Evolutionary conservation across 2,888 invertebrate genomes (phyloP).

Genomic region (Muscina levida): DNA sequence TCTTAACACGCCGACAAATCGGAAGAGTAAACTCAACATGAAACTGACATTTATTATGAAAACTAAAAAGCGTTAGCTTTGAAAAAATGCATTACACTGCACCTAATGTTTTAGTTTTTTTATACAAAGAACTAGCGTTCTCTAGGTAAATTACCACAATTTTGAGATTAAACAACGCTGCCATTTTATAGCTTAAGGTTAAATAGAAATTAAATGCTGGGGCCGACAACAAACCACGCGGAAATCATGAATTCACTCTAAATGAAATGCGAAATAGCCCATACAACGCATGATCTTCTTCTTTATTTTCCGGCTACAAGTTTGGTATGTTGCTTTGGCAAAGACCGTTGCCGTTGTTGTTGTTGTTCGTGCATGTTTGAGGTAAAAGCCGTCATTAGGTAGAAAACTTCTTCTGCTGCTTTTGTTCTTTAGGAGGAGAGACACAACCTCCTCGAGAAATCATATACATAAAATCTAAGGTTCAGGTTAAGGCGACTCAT

Average conservation of each 20-base stretch:
- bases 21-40: constrained; percentile 15
- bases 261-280: background rate
- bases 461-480: constrained; percentile 33
- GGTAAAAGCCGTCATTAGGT: constrained; percentile 58
- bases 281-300: constrained; percentile 52
- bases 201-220: constrained; percentile 64
- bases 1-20: constrained; percentile 5
- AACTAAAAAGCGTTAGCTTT: too few relatives aligned
- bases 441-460: background rate
- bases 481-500: too few relatives aligned
- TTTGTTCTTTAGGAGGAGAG: background rate
- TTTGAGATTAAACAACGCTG: constrained; percentile 16
- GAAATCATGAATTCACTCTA: constrained; percentile 56
- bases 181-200: constrained; percentile 60
- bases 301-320: background rate
- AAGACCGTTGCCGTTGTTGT: too few relatives aligned
- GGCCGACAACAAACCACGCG: constrained; percentile 61
- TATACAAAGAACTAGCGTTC: too few relatives aligned
- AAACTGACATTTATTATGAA: constrained; percentile 55
- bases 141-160: too few relatives aligned
- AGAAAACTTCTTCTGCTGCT: background rate
- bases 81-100: too few relatives aligned
- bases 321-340: background rate
- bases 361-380: too few relatives aligned
- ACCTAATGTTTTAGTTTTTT: too few relatives aligned